Evolutionary conservation across 2,888 invertebrate genomes (phyloP).

Genomic region (Perithous albicinctus): DNA sequence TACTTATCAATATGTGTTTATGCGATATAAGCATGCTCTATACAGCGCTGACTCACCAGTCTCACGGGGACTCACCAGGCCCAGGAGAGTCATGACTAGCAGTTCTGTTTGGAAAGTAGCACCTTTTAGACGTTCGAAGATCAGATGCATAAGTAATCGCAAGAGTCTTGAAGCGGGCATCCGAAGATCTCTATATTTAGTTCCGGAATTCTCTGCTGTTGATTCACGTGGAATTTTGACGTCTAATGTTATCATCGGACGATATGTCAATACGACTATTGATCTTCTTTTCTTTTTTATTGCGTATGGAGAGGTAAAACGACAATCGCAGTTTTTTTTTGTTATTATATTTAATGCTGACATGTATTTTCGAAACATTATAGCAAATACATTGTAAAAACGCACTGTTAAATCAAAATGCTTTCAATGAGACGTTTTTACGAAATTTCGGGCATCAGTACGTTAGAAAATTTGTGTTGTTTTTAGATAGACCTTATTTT

Average conservation of each 20-base stretch:
- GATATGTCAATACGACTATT: background rate
- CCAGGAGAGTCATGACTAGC: conserved; percentile 78
- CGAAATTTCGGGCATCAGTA: background rate
- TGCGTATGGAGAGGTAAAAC: background rate
- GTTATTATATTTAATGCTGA: background rate
- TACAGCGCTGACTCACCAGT: conserved; percentile 59
- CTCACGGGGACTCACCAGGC: conserved; percentile 75
- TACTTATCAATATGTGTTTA: conserved; percentile 4
- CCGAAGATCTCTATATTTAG: conserved; percentile 3
- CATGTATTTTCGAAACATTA: background rate
- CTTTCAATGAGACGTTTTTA: background rate
- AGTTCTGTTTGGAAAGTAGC: conserved; percentile 77
- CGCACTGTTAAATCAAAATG: background rate
- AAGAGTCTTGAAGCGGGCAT: background rate
- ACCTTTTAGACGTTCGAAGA: conserved; percentile 67
- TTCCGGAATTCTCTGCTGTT: background rate
- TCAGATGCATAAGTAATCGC: conserved; percentile 54
- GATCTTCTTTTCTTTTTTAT: background rate
- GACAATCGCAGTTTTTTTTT: background rate
- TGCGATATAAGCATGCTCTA: conserved; percentile 10
- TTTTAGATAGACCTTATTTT: background rate
- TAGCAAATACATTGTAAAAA: background rate
- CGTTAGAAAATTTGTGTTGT: background rate
- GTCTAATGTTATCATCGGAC: conserved; percentile 18
- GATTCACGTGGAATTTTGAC: conserved; percentile 45